phyloP scores from a whole-genome alignment of 2,113 vertebrate species.

The Capreolus pygargus region DNA sequence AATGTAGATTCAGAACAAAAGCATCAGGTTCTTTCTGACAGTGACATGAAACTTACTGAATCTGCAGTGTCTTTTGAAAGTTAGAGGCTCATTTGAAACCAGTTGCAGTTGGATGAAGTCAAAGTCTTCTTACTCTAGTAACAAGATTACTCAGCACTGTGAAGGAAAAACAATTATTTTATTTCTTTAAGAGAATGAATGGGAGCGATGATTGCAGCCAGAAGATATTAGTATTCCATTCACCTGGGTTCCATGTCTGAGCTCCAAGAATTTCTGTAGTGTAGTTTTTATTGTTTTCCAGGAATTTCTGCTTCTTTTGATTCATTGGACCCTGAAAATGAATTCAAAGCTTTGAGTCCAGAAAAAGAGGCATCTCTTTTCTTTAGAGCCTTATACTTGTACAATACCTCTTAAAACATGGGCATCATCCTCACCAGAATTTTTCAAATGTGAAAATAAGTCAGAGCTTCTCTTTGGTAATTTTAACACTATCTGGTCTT shows the following conservation, averaged over 20 bases:
- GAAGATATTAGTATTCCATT: conserved; percentile 60
- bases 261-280: conserved; percentile 35
- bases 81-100: conserved; percentile 3
- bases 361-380: conserved; percentile 34
- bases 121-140: conserved; percentile 42
- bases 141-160: conserved; percentile 30
- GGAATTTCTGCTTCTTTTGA: background rate
- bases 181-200: conserved; percentile 64
- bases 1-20: conserved; percentile 49
- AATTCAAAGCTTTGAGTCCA: conserved; percentile 51
- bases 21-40: conserved; percentile 7
- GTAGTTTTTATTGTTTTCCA: conserved; percentile 43
- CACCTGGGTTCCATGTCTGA: conserved; percentile 50
- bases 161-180: conserved; percentile 65
- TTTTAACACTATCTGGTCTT: background rate
- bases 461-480: background rate
- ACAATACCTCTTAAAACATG: conserved; percentile 18
- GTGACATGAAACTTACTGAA: conserved; percentile 29
- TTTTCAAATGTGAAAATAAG: conserved; percentile 7
- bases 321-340: conserved; percentile 24
- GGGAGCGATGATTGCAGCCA: conserved; percentile 62
- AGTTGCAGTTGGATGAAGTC: conserved; percentile 49
- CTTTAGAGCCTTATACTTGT: conserved; percentile 27
- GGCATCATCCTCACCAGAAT: background rate
- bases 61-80: background rate